Evolutionary conservation across 1,140 invertebrate species (phyloP).

Genomic region (Hermatobates lingyangjiaoensis): DNA sequence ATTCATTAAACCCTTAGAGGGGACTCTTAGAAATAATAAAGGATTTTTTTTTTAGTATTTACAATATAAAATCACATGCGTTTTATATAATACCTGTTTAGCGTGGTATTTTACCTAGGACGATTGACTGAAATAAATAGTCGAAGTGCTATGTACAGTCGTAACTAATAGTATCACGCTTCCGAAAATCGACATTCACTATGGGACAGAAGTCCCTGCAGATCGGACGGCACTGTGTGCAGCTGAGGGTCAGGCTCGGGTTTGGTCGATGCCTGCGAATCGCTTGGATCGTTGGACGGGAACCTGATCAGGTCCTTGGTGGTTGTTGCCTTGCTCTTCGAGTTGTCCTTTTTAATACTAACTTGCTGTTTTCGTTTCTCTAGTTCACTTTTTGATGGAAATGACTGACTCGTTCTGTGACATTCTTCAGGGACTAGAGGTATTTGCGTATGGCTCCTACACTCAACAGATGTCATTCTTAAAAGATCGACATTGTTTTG

Average conservation of each 20-base stretch:
- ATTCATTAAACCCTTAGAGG: too few species aligned
- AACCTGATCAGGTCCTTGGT: constrained; percentile 9
- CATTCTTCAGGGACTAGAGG: constrained; percentile 12
- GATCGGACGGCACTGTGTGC: constrained; percentile 37
- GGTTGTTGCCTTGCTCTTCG: neutral
- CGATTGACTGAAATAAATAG: too few species aligned
- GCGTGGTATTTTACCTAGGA: too few species aligned
- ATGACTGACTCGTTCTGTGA: neutral
- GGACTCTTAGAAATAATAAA: too few species aligned
- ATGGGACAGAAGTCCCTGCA: constrained; percentile 38
- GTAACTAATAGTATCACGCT: constrained; percentile 24
- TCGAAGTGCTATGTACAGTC: neutral
- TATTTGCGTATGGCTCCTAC: constrained; percentile 11
- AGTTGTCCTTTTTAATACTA: constrained; percentile 1
- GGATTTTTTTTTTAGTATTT: too few species aligned
- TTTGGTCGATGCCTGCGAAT: too few species aligned
- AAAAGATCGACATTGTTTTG: constrained; percentile 11
- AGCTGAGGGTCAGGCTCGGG: neutral
- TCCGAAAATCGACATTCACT: constrained; percentile 37
- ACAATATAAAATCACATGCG: too few species aligned
- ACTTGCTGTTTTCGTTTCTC: neutral
- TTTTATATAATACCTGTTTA: too few species aligned
- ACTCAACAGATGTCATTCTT: constrained; percentile 18
- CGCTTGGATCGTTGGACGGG: constrained; percentile 10
- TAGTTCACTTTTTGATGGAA: neutral